Evolutionary conservation across 2,113 vertebrate species (phyloP).

Genomic region (Tetrax tetrax): DNA sequence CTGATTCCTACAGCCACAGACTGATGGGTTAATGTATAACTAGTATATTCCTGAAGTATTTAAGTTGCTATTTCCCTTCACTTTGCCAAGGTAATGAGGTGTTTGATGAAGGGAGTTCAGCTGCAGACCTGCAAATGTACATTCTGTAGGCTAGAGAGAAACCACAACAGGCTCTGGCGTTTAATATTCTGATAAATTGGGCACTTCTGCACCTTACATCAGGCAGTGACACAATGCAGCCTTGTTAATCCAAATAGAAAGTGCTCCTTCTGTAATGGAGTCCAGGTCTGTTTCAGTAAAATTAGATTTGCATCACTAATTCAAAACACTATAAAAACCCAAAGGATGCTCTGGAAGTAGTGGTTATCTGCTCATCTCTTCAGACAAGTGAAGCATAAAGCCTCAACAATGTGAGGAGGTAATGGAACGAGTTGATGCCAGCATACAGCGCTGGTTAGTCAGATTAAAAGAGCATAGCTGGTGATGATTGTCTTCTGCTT

Average conservation of each 20-base stretch:
- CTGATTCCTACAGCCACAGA: not conserved
- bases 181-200: conserved; percentile 46
- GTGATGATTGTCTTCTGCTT: not conserved
- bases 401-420: not conserved
- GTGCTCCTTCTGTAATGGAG: conserved; percentile 2
- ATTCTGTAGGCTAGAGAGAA: conserved; percentile 31
- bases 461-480: conserved; percentile 1
- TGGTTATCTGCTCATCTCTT: conserved; percentile 11
- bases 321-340: conserved; percentile 22
- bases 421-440: conserved; percentile 32
- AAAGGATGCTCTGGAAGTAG: conserved; percentile 1
- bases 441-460: not conserved
- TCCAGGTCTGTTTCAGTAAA: conserved; percentile 7
- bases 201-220: conserved; percentile 38
- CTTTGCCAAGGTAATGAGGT: conserved; percentile 60
- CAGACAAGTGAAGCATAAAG: not conserved
- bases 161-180: not conserved
- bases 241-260: conserved; percentile 42
- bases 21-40: conserved; percentile 28
- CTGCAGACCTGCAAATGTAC: conserved; percentile 24
- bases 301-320: conserved; percentile 45
- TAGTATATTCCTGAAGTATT: conserved; percentile 37
- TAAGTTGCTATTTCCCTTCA: conserved; percentile 49
- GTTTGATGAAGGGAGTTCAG: conserved; percentile 60
- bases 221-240: conserved; percentile 40